Conservation (phyloP, 2,888 invertebrate species). For the Imbricaverruca yamaguchii region DNA sequence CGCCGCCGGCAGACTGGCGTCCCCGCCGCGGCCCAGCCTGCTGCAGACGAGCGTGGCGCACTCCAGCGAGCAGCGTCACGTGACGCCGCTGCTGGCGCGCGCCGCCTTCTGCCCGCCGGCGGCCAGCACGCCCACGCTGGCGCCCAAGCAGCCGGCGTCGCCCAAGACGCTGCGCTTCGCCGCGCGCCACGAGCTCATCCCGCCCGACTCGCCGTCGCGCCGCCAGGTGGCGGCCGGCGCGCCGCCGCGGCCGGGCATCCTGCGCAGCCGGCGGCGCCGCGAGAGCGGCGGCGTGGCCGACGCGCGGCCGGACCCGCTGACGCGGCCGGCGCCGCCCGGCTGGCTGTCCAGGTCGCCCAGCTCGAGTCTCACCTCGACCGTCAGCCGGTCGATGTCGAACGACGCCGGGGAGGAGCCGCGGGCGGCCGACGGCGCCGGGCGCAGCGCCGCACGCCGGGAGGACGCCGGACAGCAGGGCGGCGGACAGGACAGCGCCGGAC, state of each 20-base stretch:
- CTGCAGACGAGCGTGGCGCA: background rate
- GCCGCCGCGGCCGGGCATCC: slow-evolving; percentile 11
- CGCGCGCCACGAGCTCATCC: background rate
- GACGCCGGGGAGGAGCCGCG: background rate
- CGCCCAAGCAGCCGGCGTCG: background rate
- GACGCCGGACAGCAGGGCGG: background rate
- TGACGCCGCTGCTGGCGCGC: background rate
- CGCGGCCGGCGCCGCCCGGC: background rate
- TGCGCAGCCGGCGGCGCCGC: background rate
- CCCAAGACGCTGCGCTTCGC: slow-evolving; percentile 16
- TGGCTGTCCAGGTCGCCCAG: background rate
- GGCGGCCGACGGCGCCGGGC: background rate
- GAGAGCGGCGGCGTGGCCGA: background rate
- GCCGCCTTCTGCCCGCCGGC: background rate
- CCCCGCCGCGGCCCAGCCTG: background rate
- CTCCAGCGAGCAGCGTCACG: background rate
- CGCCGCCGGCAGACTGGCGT: no score
- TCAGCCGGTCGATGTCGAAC: no score
- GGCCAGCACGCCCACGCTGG: slow-evolving; percentile 5
- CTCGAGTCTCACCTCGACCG: background rate
- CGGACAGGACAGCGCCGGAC: no score
- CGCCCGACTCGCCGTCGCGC: background rate
- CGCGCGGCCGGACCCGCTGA: background rate
- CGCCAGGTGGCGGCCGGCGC: slow-evolving; percentile 11
- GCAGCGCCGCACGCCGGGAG: background rate